A percentile compares a stretch with the other conserved stretches of the same genome.
These are phyloP conservation scores for Mormyrops attenuatus DNA, from an alignment of 2,797 vertebrate species.

Conservation along the genomic window DNA sequence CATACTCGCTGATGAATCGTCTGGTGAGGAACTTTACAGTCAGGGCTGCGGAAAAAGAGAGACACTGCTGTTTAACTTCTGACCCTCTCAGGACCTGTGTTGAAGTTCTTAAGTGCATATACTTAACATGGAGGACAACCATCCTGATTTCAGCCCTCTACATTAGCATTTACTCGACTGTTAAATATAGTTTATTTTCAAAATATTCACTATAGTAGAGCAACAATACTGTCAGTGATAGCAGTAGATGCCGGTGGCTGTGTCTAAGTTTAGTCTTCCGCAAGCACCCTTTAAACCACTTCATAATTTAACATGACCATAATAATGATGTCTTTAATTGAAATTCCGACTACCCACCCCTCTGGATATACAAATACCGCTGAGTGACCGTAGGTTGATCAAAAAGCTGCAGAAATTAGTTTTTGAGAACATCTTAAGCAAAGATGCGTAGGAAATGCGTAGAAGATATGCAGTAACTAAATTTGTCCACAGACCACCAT, in stretches of 20 bases:
- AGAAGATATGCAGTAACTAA: not conserved
- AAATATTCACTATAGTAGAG: not conserved
- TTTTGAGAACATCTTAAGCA: not conserved
- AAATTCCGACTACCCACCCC: not conserved
- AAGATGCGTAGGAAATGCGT: not conserved
- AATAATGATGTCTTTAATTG: not conserved
- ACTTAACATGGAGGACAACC: not conserved
- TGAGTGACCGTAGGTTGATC: not conserved
- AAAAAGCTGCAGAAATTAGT: not conserved
- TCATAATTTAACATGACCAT: not conserved
- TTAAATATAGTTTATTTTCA: not conserved
- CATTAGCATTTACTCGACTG: not conserved
- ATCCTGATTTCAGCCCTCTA: not conserved
- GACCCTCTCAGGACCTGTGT: not conserved
- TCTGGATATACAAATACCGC: not conserved
- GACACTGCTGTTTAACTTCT: not conserved
- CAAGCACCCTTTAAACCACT: not conserved
- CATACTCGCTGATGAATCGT: constrained; percentile 85
- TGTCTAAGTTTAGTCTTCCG: not conserved
- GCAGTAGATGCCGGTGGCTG: not conserved
- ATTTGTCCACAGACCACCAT: not conserved
- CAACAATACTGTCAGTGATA: not conserved
- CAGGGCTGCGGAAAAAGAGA: constrained; percentile 63
- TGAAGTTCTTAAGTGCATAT: not conserved
- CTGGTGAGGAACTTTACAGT: constrained; percentile 90